phyloP scores from a whole-genome alignment of 2,113 vertebrate species.

The Sciurus niger region DNA sequence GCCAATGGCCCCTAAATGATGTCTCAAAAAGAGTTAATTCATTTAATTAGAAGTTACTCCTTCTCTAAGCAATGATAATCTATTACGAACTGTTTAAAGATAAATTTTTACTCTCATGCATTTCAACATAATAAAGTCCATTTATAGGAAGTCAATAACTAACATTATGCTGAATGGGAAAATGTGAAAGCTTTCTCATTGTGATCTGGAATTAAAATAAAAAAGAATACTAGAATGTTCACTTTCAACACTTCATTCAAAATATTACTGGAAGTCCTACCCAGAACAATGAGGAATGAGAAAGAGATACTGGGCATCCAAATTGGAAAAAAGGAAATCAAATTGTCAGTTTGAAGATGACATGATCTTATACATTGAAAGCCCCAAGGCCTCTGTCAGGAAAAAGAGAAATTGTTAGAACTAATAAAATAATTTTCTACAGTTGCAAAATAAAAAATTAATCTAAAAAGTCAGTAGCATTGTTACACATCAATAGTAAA shows the following conservation, averaged over 20 bases:
- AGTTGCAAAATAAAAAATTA: too few species aligned
- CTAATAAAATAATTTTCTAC: too few species aligned
- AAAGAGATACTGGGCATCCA: background rate
- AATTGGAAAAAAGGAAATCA: background rate
- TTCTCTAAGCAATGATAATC: background rate
- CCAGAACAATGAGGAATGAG: background rate
- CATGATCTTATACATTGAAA: background rate
- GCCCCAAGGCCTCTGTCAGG: background rate
- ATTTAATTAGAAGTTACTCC: background rate
- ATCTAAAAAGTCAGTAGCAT: too few species aligned
- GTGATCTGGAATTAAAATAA: too few species aligned
- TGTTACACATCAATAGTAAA: too few species aligned
- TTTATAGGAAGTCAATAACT: too few species aligned
- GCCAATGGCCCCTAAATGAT: background rate
- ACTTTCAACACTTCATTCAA: background rate
- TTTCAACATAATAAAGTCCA: background rate
- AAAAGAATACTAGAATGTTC: too few species aligned
- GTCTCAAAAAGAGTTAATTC: background rate
- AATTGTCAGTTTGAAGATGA: background rate
- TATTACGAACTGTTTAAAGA: background rate
- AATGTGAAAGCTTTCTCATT: too few species aligned
- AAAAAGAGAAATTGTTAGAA: too few species aligned
- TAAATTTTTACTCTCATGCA: background rate
- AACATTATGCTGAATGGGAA: too few species aligned
- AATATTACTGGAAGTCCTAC: background rate